These are phyloP conservation scores for Harmothoe impar DNA, from an alignment of 2,888 invertebrate genomes.

Conservation along the genomic window DNA sequence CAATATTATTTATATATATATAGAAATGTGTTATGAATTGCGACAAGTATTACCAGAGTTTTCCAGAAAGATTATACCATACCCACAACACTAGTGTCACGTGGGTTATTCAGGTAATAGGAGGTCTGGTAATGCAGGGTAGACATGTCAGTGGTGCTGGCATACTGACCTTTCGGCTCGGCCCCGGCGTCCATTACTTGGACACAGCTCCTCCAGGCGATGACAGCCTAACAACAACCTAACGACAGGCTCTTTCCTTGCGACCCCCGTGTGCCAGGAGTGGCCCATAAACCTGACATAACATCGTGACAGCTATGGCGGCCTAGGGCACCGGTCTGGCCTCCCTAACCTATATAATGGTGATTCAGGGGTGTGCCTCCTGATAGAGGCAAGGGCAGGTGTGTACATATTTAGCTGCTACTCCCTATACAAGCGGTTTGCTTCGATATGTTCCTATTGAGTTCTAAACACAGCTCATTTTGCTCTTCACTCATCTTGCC, in stretches of 20 bases:
- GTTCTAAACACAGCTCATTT: not conserved
- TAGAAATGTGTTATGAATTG: no score
- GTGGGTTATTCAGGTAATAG: no score
- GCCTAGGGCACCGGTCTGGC: no score
- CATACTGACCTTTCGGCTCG: conserved; percentile 23
- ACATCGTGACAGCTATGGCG: no score
- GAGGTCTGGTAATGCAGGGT: no score
- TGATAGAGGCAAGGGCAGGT: not conserved
- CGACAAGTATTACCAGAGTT: no score
- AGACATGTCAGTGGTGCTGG: not conserved
- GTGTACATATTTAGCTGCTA: not conserved
- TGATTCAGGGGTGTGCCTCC: not conserved
- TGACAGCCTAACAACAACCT: conserved; percentile 19
- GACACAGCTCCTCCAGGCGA: not conserved
- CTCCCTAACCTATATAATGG: not conserved
- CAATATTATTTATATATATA: no score
- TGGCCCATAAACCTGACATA: conserved; percentile 15
- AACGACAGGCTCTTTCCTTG: conserved; percentile 14
- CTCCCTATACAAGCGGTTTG: not conserved
- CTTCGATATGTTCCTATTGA: not conserved
- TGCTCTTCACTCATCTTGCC: not conserved
- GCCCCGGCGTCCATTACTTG: not conserved
- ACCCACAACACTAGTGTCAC: no score
- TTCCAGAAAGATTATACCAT: no score
- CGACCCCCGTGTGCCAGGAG: not conserved